Conservation (phyloP, 2,113 vertebrate species). For the Ellobius talpinus region DNA sequence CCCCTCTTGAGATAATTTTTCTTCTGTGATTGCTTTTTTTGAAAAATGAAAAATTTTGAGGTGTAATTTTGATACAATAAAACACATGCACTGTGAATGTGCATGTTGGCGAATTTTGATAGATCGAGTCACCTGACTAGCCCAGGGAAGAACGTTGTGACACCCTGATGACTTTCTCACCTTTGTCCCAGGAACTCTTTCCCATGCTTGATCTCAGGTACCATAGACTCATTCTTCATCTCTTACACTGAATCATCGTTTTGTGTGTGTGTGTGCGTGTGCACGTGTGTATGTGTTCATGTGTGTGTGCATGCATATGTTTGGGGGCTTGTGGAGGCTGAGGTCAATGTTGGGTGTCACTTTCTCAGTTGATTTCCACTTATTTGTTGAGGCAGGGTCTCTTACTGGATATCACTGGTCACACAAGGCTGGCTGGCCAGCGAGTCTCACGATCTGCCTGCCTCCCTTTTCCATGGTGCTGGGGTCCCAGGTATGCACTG, state of each 20-base stretch:
- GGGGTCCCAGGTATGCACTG: too few species aligned
- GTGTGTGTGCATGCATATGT: neutral
- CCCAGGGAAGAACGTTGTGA: neutral
- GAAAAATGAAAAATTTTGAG: slow-evolving; percentile 32
- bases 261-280: neutral
- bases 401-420: neutral
- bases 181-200: neutral
- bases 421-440: neutral
- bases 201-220: neutral
- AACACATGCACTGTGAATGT: neutral
- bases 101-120: slow-evolving; percentile 28
- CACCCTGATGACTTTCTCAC: neutral
- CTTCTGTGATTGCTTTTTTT: slow-evolving; percentile 17
- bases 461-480: neutral
- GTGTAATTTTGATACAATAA: slow-evolving; percentile 25
- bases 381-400: neutral
- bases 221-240: neutral
- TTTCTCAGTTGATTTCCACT: neutral
- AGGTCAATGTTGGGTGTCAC: neutral
- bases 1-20: slow-evolving; percentile 53
- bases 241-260: neutral
- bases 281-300: neutral
- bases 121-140: neutral
- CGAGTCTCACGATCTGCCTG: neutral
- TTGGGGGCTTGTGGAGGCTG: neutral